phyloP scores from a whole-genome alignment of 2,113 vertebrate species.

The Dromas ardeola region DNA sequence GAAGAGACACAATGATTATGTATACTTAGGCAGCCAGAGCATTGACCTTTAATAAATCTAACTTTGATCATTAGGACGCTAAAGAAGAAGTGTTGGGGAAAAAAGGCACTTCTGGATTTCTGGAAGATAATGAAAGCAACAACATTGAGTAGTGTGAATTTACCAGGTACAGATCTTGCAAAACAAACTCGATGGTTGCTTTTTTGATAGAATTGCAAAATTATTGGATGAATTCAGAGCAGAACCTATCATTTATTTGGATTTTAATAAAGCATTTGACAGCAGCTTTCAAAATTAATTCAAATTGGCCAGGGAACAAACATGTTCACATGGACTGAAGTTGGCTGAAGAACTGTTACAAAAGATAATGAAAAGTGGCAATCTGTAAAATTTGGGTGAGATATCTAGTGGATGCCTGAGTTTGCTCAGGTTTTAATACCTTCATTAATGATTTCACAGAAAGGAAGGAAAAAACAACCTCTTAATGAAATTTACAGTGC shows the following conservation, averaged over 20 bases:
- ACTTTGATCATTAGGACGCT: background rate
- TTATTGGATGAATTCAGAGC: background rate
- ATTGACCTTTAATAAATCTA: background rate
- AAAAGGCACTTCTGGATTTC: background rate
- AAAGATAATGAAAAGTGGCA: background rate
- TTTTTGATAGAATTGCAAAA: background rate
- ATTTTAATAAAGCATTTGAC: background rate
- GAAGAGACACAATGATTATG: background rate
- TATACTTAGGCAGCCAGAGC: background rate
- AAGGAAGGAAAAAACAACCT: background rate
- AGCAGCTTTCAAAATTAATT: conserved; percentile 7
- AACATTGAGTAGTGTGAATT: background rate
- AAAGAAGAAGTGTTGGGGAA: background rate
- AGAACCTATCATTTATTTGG: background rate
- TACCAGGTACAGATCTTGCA: background rate
- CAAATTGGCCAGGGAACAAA: background rate
- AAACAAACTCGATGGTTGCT: background rate
- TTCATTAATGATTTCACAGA: background rate
- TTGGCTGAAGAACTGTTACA: background rate
- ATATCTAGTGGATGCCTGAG: background rate
- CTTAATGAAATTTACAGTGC: background rate
- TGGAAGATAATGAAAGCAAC: background rate
- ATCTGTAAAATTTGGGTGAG: background rate
- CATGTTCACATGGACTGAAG: background rate
- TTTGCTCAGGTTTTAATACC: background rate